Evolutionary conservation across 2,888 invertebrate genomes (phyloP), one percentile per base, ranked within the genome.

Genomic region (Meganola albula): DNA sequence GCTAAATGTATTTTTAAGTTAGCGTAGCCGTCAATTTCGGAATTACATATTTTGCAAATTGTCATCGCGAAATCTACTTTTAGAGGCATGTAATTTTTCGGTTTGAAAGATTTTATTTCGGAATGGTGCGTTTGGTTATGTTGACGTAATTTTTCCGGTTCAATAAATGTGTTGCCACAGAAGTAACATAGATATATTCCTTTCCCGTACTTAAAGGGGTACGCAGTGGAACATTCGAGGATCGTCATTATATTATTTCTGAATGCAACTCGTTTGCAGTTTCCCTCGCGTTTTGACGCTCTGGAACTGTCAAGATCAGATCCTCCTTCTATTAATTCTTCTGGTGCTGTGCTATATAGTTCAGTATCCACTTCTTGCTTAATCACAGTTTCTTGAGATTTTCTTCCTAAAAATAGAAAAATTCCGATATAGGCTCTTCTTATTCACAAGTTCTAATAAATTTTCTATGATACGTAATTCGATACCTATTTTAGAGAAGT

Each of bases 341-440:
- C n/a, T n/a, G n/a, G n/a, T n/a, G n/a, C n/a, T n/a, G n/a, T n/a
- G n/a, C n/a, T n/a, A n/a, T n/a, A n/a, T n/a, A n/a, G n/a, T n/a
- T n/a, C n/a, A n/a, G n/a, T n/a, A n/a, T 64, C 65, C 63, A 65
- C 62, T 58, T 72, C 74, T 27, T 41, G 46, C 58, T 73, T 75
- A 45, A 74, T 63, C 36, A 63, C 48, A 59, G 68, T 59, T 24
- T 66, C 75, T 56, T 69, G 67, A 26, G 54, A 47, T 70, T 74
- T 74, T 64, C 67, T 67, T 75, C 84, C 83, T 84, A 84, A 80
- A 84, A 84, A 84, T 79, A 84, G 73, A 83, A 82, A 80, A 83
- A 76, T 58, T 66, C 74, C 68, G 59, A 73, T 83, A 71, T 74
- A 76, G 67, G 64, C 40, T 61, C 60, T 57, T 58, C 49, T 38